Percentiles rank a stretch among this genome's conserved stretches.
Evolutionary conservation across 2,113 vertebrate genomes (phyloP).

Genomic region (Ctenomys sociabilis): DNA sequence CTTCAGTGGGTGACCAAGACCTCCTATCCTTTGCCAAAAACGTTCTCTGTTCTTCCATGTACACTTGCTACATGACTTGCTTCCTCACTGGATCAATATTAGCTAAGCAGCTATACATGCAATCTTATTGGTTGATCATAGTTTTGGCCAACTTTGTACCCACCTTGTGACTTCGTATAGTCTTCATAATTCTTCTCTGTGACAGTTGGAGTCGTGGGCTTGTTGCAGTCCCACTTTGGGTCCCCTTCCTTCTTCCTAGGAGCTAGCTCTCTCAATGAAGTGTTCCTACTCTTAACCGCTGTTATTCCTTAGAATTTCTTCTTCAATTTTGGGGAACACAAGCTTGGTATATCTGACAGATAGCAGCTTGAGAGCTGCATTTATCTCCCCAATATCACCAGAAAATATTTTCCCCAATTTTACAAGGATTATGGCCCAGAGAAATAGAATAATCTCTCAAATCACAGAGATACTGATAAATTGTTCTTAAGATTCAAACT

Average conservation of each 20-base stretch:
- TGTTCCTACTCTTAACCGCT: neutral
- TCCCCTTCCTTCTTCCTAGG: neutral
- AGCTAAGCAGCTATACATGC: neutral
- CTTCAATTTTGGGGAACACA: neutral
- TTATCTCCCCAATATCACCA: neutral
- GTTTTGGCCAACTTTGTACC: neutral
- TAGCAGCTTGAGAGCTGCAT: neutral
- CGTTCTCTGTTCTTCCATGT: neutral
- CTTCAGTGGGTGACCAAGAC: neutral
- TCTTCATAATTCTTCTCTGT: neutral
- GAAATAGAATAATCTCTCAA: neutral
- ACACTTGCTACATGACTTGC: neutral
- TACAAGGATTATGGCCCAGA: neutral
- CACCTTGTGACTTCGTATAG: neutral
- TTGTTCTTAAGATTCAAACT: neutral
- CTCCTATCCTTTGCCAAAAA: neutral
- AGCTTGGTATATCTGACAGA: neutral
- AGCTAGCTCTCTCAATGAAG: neutral
- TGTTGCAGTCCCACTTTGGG: neutral
- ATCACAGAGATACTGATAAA: neutral
- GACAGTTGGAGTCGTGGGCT: neutral
- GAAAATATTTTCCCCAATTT: neutral
- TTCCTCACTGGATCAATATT: neutral
- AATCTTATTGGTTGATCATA: neutral
- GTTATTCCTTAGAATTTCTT: neutral